Conservation (phyloP, 37 sponge, comb jelly and placozoan genomes). For the Bolinopsis microptera region DNA sequence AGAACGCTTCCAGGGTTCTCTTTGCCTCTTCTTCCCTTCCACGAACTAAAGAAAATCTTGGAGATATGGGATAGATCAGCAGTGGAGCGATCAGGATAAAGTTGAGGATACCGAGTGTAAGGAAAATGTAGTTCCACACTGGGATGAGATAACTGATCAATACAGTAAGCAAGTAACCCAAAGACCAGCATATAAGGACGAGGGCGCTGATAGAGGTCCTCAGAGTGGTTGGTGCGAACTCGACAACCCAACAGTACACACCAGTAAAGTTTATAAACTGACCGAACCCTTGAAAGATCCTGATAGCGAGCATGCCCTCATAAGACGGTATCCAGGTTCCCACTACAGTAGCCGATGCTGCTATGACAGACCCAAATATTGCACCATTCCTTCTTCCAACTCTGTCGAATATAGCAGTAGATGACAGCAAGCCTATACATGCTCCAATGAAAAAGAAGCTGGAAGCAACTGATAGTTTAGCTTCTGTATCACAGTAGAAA, state of each 20-base stretch:
- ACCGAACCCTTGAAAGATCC: slow-evolving; percentile 61
- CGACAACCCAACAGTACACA: slow-evolving; percentile 31
- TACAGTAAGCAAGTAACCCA: neutral
- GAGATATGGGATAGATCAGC: neutral
- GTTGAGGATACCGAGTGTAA: slow-evolving; percentile 14
- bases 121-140: slow-evolving; percentile 32
- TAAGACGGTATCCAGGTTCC: neutral
- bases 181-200: neutral
- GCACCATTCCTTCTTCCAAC: slow-evolving; percentile 39
- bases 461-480: slow-evolving; percentile 21
- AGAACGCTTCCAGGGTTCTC: too few relatives aligned
- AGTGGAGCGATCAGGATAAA: neutral
- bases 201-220: neutral
- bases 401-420: slow-evolving; percentile 43
- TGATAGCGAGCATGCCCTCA: neutral
- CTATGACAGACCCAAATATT: neutral
- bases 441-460: too few relatives aligned
- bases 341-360: neutral
- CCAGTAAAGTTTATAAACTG: slow-evolving; percentile 50
- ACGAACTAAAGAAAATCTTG: neutral
- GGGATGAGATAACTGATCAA: neutral
- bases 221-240: neutral
- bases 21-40: slow-evolving; percentile 26
- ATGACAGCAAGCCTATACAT: slow-evolving; percentile 15
- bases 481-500: slow-evolving; percentile 13